Conservation (phyloP, 2,888 invertebrate genomes). For the Ceraclea dissimilis region DNA sequence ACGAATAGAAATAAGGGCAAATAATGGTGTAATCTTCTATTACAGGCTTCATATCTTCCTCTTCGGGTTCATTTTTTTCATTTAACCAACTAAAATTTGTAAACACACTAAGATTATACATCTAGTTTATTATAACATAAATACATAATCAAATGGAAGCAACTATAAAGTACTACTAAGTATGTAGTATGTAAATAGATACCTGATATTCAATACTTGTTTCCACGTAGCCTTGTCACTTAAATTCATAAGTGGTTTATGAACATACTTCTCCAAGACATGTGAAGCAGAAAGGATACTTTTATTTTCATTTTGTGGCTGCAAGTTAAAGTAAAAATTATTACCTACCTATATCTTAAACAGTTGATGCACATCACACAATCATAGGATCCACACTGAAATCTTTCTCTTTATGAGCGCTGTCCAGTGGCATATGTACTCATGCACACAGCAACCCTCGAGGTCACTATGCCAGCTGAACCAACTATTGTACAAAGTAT, state of each 20-base stretch:
- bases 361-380: too few species aligned
- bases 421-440: too few species aligned
- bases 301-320: slow-evolving; percentile 47
- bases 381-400: too few species aligned
- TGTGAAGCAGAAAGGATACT: slow-evolving; percentile 36
- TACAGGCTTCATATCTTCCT: slow-evolving; percentile 19
- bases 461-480: too few species aligned
- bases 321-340: slow-evolving; percentile 12
- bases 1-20: slow-evolving; percentile 36
- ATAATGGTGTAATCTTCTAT: slow-evolving; percentile 29
- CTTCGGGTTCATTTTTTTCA: slow-evolving; percentile 20
- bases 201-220: slow-evolving; percentile 31
- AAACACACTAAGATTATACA: background rate
- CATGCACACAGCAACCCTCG: too few species aligned
- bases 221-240: slow-evolving; percentile 36
- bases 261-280: slow-evolving; percentile 35
- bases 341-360: too few species aligned
- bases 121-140: too few species aligned
- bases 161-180: too few species aligned
- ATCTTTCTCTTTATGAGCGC: too few species aligned
- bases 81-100: slow-evolving; percentile 25
- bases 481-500: too few species aligned
- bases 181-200: slow-evolving; percentile 10
- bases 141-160: too few species aligned
- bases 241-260: slow-evolving; percentile 35